phyloP scores from a whole-genome alignment of 1,140 invertebrate species.

The Hylaeus anthracinus region DNA sequence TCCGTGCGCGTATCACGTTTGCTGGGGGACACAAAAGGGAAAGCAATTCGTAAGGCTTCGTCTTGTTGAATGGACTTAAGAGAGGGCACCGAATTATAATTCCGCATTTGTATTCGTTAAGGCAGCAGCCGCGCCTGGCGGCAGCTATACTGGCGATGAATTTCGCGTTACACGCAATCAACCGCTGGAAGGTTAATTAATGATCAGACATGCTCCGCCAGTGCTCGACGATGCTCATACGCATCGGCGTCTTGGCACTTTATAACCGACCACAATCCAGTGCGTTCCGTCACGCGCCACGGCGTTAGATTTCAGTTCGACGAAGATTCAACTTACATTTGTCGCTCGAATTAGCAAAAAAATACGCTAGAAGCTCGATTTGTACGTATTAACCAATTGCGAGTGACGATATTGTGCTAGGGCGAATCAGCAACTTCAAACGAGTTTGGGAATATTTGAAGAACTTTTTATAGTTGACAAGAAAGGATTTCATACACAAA shows the following conservation, averaged over 20 bases:
- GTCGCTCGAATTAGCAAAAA: slow-evolving; percentile 15
- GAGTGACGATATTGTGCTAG: too few relatives aligned
- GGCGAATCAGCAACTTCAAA: too few relatives aligned
- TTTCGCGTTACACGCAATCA: slow-evolving; percentile 70
- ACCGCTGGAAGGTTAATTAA: slow-evolving; percentile 64
- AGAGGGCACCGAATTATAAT: slow-evolving; percentile 70
- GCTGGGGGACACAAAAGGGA: slow-evolving; percentile 56
- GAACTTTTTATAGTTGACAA: too few relatives aligned
- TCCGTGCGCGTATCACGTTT: slow-evolving; percentile 49
- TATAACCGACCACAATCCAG: slow-evolving; percentile 43
- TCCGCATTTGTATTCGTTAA: slow-evolving; percentile 77
- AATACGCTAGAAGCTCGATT: not conserved
- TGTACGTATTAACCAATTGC: too few relatives aligned
- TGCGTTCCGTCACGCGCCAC: slow-evolving; percentile 37
- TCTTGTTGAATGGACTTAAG: slow-evolving; percentile 54
- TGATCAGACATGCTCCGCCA: slow-evolving; percentile 53
- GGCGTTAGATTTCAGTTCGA: slow-evolving; percentile 29
- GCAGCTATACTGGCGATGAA: slow-evolving; percentile 56
- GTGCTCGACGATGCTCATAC: slow-evolving; percentile 40
- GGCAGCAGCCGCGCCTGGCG: slow-evolving; percentile 37
- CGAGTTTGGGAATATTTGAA: too few relatives aligned
- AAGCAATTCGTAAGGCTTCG: slow-evolving; percentile 60
- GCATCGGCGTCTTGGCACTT: slow-evolving; percentile 33
- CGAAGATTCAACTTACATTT: slow-evolving; percentile 10
- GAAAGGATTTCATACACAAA: too few relatives aligned